Percentiles rank a stretch among this genome's conserved stretches.
Evolutionary conservation across 2,113 vertebrate genomes (phyloP).

Genomic region (Mionectes macconnelli): DNA sequence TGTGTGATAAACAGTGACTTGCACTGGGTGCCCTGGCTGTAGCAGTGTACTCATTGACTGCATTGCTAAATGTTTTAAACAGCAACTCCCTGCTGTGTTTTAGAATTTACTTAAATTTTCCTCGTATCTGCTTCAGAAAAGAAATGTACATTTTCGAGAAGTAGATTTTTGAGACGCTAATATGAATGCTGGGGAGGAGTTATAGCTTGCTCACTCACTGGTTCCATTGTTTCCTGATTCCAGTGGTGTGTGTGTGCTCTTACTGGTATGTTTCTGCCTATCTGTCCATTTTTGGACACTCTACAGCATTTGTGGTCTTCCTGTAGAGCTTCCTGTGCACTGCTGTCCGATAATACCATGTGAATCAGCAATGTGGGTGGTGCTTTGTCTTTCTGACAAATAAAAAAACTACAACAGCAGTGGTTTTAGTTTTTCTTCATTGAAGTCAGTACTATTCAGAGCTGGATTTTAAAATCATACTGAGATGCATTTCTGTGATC

Average conservation of each 20-base stretch:
- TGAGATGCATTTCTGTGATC: neutral
- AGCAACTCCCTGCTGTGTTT: neutral
- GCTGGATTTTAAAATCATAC: neutral
- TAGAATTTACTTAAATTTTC: neutral
- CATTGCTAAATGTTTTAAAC: neutral
- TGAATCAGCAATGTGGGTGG: conserved; percentile 40
- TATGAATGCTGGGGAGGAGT: neutral
- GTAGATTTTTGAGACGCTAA: neutral
- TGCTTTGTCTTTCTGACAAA: neutral
- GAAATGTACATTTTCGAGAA: neutral
- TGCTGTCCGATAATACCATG: conserved; percentile 8
- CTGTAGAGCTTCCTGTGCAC: conserved; percentile 28
- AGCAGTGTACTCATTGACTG: neutral
- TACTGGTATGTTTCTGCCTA: neutral
- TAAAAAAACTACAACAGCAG: neutral
- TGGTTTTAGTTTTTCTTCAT: neutral
- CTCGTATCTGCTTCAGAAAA: neutral
- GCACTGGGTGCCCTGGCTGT: neutral
- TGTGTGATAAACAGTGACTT: conserved; percentile 8
- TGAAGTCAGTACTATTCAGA: neutral
- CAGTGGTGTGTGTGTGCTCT: neutral
- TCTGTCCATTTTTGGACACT: neutral
- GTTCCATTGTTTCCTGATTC: neutral
- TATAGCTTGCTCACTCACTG: neutral
- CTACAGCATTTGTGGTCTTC: conserved; percentile 41